phyloP scores from a whole-genome alignment of 2,113 vertebrate genomes.

The Ictalurus punctatus region DNA sequence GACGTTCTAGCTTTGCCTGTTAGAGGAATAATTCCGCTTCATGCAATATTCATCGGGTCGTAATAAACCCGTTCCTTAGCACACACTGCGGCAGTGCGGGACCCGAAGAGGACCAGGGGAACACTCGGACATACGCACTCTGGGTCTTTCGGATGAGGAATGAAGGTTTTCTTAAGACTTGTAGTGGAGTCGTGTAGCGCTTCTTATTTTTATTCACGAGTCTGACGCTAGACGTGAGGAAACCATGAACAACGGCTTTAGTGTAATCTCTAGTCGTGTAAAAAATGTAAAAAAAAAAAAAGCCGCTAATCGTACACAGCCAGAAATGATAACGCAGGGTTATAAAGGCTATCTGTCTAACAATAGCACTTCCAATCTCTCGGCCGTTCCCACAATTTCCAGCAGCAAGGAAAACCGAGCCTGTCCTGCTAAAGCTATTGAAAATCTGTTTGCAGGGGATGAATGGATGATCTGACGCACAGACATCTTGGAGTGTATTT shows the following conservation, averaged over 20 bases:
- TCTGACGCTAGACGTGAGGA: background rate
- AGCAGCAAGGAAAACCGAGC: constrained; percentile 2
- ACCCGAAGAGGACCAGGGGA: background rate
- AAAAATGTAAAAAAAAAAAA: constrained; percentile 20
- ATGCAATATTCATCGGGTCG: constrained; percentile 57
- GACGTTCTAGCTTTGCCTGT: constrained; percentile 32
- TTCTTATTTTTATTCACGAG: background rate
- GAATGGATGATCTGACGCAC: constrained; percentile 30
- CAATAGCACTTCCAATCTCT: constrained; percentile 35
- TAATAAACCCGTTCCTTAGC: constrained; percentile 55
- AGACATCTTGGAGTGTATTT: constrained; percentile 29
- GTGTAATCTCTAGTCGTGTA: constrained; percentile 7
- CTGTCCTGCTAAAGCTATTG: constrained; percentile 36
- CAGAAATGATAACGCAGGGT: constrained; percentile 33
- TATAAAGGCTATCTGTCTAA: constrained; percentile 24
- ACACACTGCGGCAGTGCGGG: constrained; percentile 41
- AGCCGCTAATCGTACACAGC: background rate
- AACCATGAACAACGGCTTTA: background rate
- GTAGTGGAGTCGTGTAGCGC: background rate
- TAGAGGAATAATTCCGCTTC: constrained; percentile 53
- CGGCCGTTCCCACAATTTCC: constrained; percentile 28
- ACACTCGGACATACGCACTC: background rate
- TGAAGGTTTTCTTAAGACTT: background rate
- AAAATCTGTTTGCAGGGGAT: constrained; percentile 20
- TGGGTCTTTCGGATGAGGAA: background rate